Base-by-base conservation (phyloP, 2,888 invertebrate genomes). In the Acanthosoma haemorrhoidale region DNA sequence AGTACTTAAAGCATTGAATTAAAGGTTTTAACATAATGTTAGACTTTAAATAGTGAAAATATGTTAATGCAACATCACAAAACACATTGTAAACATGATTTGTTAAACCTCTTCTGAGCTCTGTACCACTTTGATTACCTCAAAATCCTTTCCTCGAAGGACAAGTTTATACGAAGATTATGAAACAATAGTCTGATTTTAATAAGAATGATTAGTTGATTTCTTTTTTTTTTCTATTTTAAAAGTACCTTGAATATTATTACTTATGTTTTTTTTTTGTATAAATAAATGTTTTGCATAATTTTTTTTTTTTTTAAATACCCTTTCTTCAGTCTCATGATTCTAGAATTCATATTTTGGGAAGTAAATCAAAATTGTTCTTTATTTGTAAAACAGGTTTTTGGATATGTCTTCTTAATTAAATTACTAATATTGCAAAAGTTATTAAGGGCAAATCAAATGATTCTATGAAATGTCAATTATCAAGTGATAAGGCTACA, bases 221-320 rank as follows among this genome's bases (percentile, higher is more conserved):
- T 64, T 58, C 21, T 11, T 58, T 58, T 18, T 64, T 64, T 64
- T 64, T 64, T 64, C 32, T 64, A 51, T 34, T 25, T 67, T 36
- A 32, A 11, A 67, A 67, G 67, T 67, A 67, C 67, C 67, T 67
- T 64, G 64, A 64, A 41, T 60, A 60, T 63, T 57, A 67, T n/a
- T 57, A 57, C 36, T 67, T n/a, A 39, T 67, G 39, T 67, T 67
- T 61, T 66, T 67, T 51, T 38, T 34, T 34, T 67, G 31, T 67
- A 32, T 51, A 67, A 67, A 67, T 67, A 67, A 67, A 36, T 67
- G 67, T 67, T 67, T 67, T 67, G 51, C 51, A 67, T 57, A 34
- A 67, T 32, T 41, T 32, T 41, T 38, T 29, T 6, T 32, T 32
- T 6, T 6, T 13, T 25, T 51, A n/a, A 36, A 36, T 36, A 9